A percentile compares a stretch with the other conserved stretches of the same genome.
Evolutionary conservation across 2,888 invertebrate genomes (phyloP).

Genomic region (Artemia sinica): DNA sequence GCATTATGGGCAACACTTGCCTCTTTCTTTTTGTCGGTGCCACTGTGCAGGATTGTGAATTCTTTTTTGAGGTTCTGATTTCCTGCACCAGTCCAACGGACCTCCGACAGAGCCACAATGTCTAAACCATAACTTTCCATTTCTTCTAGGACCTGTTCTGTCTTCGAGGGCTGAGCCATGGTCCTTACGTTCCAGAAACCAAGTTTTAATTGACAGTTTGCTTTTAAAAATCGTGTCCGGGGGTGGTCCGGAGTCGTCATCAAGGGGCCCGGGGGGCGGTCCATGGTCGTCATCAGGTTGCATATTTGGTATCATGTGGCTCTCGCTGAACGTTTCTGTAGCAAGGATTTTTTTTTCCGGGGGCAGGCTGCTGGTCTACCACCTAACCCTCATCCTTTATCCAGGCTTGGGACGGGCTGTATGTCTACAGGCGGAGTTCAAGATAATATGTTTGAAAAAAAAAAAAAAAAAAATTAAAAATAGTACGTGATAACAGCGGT

Average conservation of each 20-base stretch:
- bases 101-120: conserved; percentile 10
- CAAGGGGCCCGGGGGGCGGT: conserved; percentile 8
- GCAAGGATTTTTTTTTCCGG: too few relatives aligned
- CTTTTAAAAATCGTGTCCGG: conserved; percentile 9
- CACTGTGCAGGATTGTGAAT: background rate
- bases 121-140: conserved; percentile 4
- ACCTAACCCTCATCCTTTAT: conserved; percentile 9
- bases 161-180: too few relatives aligned
- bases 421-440: conserved; percentile 6
- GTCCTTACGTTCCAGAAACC: background rate
- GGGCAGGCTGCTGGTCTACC: too few relatives aligned
- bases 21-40: too few relatives aligned
- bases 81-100: conserved; percentile 4
- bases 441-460: too few relatives aligned
- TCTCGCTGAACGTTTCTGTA: too few relatives aligned
- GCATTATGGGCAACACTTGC: too few relatives aligned
- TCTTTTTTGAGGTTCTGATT: conserved; percentile 5
- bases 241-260: conserved; percentile 8
- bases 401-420: conserved; percentile 8
- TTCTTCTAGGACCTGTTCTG: conserved; percentile 1
- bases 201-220: conserved; percentile 1
- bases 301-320: too few relatives aligned
- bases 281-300: too few relatives aligned
- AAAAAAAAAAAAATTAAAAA: too few relatives aligned
- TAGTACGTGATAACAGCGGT: too few relatives aligned